phyloP scores from a whole-genome alignment of 1,140 invertebrate genomes.

The Sitophilus oryzae region DNA sequence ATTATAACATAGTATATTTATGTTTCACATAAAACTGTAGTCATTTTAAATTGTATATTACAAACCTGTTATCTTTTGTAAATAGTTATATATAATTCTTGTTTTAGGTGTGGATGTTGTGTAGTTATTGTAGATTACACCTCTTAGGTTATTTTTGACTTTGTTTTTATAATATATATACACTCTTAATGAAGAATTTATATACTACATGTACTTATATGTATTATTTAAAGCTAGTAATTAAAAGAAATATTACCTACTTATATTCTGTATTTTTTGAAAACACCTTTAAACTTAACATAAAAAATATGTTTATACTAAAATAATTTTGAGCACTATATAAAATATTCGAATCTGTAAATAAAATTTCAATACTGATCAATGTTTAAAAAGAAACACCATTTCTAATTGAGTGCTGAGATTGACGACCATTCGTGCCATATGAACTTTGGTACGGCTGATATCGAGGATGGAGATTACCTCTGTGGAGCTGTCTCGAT shows the following conservation, averaged over 20 bases:
- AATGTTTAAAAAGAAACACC: slow-evolving; percentile 2
- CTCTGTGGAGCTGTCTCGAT: no score
- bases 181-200: background rate
- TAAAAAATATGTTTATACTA: no score
- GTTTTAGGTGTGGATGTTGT: slow-evolving; percentile 4
- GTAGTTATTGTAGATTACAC: background rate
- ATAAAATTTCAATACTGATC: background rate
- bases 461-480: no score
- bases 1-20: no score
- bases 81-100: slow-evolving; percentile 4
- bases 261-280: no score
- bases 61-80: background rate
- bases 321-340: no score
- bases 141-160: background rate
- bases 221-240: slow-evolving; percentile 1
- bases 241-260: background rate
- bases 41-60: background rate
- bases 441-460: no score
- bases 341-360: no score
- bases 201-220: slow-evolving; percentile 3
- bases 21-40: no score
- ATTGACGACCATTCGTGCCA: no score
- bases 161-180: slow-evolving; percentile 2
- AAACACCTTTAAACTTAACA: no score
- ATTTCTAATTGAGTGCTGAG: no score